Base-by-base conservation (phyloP, 2,888 invertebrate species). In the Oligia fasciuncula region DNA sequence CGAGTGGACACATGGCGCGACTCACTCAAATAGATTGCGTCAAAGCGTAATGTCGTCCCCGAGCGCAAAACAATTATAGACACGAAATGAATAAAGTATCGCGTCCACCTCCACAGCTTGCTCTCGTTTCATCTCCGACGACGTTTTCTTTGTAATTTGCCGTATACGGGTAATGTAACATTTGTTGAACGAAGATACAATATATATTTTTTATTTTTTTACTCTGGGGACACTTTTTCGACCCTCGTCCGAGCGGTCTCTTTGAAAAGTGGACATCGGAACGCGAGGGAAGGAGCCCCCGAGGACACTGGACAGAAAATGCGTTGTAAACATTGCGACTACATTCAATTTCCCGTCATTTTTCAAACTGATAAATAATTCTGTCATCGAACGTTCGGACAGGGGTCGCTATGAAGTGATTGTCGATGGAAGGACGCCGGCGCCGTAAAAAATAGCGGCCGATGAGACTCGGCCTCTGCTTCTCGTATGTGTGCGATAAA, bases 291-390 rank as follows among this genome's bases (percentile, higher is more conserved):
- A 96, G 96, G 93, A 95, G 96, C 96, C 96, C 96, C 96, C 94
- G 96, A 96, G 96, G 96, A 96, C 95, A 92, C 92, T 93, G 95
- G 94, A 95, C 96, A 96, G 95, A 96, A 96, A 97, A 97, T 96
- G 96, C 96, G 97, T 96, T 97, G 97, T 97, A 97, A 97, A 97
- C 97, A 97, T 97, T 95, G 97, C 96, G 96, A 97, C 95, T 97
- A 97, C 97, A 97, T 97, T 97, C 97, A 97, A 97, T 97, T 97
- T 97, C 97, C 96, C 96, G 97, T 97, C 97, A 97, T 97, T 97
- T 97, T 97, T 97, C 97, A 97, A 97, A 96, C 97, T 97, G 97
- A 97, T 97, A 97, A 97, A 97, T 97, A 97, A 97, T 97, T 97
- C 97, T 96, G 97, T 97, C 96, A 96, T 96, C 96, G 97, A 95